Conservation (phyloP, 2,797 vertebrate genomes). For the Leucoraja ocellata region DNA sequence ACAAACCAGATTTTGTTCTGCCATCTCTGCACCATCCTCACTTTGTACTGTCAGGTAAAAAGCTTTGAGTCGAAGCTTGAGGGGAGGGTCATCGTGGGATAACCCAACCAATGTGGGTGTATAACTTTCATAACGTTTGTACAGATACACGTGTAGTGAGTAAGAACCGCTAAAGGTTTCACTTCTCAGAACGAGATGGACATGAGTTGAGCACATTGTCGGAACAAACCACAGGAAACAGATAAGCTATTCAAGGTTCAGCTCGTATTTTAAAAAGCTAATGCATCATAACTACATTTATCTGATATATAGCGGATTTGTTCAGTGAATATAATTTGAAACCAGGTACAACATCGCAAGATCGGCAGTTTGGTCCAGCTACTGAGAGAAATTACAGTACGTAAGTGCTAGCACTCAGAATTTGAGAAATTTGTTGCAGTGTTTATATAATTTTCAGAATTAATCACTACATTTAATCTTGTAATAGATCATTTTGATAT, state of each 20-base stretch:
- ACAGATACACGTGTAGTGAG: background rate
- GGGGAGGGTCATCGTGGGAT: background rate
- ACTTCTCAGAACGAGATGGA: background rate
- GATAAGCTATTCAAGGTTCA: slow-evolving; percentile 4
- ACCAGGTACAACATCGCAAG: background rate
- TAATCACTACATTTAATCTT: background rate
- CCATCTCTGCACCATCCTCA: too few species aligned
- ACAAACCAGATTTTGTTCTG: background rate
- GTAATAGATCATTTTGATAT: background rate
- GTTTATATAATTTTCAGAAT: background rate
- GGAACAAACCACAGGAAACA: slow-evolving; percentile 29
- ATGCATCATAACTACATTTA: background rate
- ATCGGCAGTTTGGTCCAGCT: background rate
- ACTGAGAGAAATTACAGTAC: background rate
- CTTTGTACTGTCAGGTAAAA: background rate
- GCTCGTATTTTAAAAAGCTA: background rate
- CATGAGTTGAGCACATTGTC: background rate
- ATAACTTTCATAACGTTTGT: background rate
- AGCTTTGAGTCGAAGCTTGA: background rate
- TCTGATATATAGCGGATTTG: background rate
- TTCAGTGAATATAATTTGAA: background rate
- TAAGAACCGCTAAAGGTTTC: background rate
- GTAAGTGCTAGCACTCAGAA: background rate
- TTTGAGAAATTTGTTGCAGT: background rate
- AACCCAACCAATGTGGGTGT: background rate